Conservation (phyloP, 92 coral and sea anemone genomes). For the Galaxea fascicularis region DNA sequence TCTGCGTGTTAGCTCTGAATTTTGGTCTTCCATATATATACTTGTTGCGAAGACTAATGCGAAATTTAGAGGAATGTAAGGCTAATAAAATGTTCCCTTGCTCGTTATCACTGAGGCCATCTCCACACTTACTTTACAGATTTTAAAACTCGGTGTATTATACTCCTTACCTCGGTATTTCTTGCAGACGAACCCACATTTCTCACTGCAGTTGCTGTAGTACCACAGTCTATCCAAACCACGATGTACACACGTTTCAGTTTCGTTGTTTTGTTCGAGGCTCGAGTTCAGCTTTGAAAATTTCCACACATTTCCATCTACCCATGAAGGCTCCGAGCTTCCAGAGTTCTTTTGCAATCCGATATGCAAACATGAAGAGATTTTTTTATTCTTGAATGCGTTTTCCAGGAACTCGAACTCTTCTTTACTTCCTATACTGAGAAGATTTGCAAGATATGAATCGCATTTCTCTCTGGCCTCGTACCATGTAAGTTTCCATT, state of each 20-base stretch:
- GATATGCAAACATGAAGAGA: conserved; percentile 54
- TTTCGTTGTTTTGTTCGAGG: conserved; percentile 4
- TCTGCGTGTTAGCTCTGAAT: too few relatives aligned
- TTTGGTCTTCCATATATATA: too few relatives aligned
- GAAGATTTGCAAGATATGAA: conserved; percentile 35
- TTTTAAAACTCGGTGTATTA: neutral
- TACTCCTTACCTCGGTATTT: conserved; percentile 45
- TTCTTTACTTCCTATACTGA: conserved; percentile 62
- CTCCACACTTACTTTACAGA: neutral
- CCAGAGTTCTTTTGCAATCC: conserved; percentile 36
- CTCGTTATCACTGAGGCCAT: too few relatives aligned
- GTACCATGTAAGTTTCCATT: conserved; percentile 37
- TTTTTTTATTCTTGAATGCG: neutral
- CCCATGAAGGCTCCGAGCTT: conserved; percentile 40
- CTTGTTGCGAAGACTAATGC: too few relatives aligned
- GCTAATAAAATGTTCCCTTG: too few relatives aligned
- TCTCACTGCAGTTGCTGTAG: conserved; percentile 41
- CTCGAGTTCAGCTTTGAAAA: conserved; percentile 31
- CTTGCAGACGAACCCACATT: conserved; percentile 67
- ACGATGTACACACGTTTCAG: conserved; percentile 52
- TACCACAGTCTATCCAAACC: conserved; percentile 62
- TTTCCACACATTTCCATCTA: conserved; percentile 58
- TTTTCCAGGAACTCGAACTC: conserved; percentile 58
- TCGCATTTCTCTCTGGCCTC: conserved; percentile 52
- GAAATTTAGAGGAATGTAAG: too few relatives aligned